Conservation (phyloP, 1,140 invertebrate species). For the Oscheius sp. region DNA sequence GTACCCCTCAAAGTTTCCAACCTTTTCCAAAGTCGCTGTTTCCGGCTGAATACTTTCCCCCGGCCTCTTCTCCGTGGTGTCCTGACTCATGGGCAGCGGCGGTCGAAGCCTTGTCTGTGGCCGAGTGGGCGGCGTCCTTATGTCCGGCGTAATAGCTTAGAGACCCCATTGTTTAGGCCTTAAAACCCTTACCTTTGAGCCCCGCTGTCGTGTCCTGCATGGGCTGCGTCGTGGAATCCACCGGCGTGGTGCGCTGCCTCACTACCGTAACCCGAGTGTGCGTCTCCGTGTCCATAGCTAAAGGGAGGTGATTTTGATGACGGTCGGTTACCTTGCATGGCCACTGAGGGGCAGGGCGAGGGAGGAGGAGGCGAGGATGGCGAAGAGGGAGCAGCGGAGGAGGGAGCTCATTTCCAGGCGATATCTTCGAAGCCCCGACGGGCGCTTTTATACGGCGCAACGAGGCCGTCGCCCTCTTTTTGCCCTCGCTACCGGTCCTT, state of each 20-base stretch:
- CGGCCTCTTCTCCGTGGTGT: background rate
- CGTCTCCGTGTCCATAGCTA: slow-evolving; percentile 19
- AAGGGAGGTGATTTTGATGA: background rate
- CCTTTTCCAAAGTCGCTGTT: slow-evolving; percentile 33
- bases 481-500: background rate
- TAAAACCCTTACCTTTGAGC: no score
- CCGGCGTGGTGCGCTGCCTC: slow-evolving; percentile 16
- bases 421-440: background rate
- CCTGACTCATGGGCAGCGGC: slow-evolving; percentile 21
- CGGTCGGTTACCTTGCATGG: background rate
- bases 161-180: no score
- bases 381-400: background rate
- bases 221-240: slow-evolving; percentile 10
- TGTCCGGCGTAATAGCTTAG: slow-evolving; percentile 6
- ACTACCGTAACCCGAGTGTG: slow-evolving; percentile 22
- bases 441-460: background rate
- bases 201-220: slow-evolving; percentile 3
- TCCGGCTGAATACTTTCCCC: slow-evolving; percentile 6
- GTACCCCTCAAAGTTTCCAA: no score
- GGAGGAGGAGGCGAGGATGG: background rate
- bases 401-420: background rate
- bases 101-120: slow-evolving; percentile 3
- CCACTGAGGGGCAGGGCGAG: background rate
- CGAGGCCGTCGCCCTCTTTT: background rate
- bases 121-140: background rate